Evolutionary conservation across 2,888 invertebrate genomes (phyloP), one percentile per base, ranked within the genome.

Genomic region (Nymphalis c-album): DNA sequence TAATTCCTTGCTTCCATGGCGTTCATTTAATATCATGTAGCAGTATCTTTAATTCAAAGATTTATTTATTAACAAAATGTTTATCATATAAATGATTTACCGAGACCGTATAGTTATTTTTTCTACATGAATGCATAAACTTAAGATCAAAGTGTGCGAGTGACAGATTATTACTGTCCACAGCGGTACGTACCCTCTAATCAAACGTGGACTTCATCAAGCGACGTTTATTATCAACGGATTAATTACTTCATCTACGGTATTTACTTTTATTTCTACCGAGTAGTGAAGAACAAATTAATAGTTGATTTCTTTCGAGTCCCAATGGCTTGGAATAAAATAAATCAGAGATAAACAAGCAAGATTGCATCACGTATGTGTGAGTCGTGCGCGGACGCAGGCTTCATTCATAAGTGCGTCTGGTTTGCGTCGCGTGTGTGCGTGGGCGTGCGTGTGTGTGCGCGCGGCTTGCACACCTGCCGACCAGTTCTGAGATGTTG

Each of bases 401-500:
- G 85, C 81, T 90, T 88, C 91, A 91, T 91, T 91, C 88, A 91
- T 91, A 88, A 89, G 89, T 85, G 84, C 84, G 85, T 78, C 85
- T 82, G 85, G 88, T 85, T 85, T 81, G 78, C 73, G 77, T 74
- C 74, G 77, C 57, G 77, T 74, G 77, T 71, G 81, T 76, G 80
- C 71, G 80, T 62, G 75, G 74, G 78, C 71, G 75, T 67, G 74
- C 55, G 76, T 67, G 75, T 64, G 76, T 75, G 82, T 77, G 82
- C 74, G 80, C 70, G 80, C 69, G 82, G 76, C 83, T 77, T 76
- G 85, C 85, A 88, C 92, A 92, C 92, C 92, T 92, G 92, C 91
- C 92, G 89, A 92, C 92, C 92, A 88, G 92, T 92, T 92, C 86
- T 86, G 87, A 91, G 91, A 91, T 91, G 91, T 90, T 89, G 91